These are phyloP conservation scores for Diploptera punctata DNA, from an alignment of 2,888 invertebrate genomes.

Conservation along the genomic window DNA sequence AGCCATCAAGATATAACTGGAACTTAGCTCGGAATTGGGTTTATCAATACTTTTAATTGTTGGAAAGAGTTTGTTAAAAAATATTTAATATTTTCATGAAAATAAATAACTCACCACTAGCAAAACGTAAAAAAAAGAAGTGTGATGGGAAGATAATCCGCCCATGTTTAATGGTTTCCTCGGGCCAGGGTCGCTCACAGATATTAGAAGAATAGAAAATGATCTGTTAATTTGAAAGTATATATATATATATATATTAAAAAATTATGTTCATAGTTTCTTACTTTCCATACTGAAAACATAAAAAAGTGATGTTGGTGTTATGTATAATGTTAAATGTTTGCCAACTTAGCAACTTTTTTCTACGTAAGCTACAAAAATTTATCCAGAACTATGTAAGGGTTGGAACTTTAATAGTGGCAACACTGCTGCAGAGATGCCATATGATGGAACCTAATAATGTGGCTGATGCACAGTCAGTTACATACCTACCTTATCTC, in stretches of 20 bases:
- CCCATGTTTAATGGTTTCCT: constrained; percentile 22
- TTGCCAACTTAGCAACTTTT: constrained; percentile 1
- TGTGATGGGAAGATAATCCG: constrained; percentile 23
- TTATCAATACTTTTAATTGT: too few relatives aligned
- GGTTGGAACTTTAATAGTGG: too few relatives aligned
- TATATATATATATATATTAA: neutral
- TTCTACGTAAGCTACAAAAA: neutral
- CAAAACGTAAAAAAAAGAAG: neutral
- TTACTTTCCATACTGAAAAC: neutral
- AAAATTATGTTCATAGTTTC: constrained; percentile 6
- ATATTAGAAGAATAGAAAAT: constrained; percentile 2
- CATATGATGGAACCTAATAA: too few relatives aligned
- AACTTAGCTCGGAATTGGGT: too few relatives aligned
- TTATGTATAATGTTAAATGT: constrained; percentile 19
- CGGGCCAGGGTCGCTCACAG: neutral
- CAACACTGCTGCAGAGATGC: too few relatives aligned
- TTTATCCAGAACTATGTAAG: neutral
- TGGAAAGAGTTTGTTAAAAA: too few relatives aligned
- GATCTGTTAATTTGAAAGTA: neutral
- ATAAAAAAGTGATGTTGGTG: neutral
- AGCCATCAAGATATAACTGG: too few relatives aligned
- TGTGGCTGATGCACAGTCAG: too few relatives aligned
- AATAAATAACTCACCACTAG: constrained; percentile 27
- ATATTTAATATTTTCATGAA: too few relatives aligned
- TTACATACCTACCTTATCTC: too few relatives aligned